These are phyloP conservation scores for Euura lappo DNA, from an alignment of 1,140 invertebrate species.

Conservation along the genomic window DNA sequence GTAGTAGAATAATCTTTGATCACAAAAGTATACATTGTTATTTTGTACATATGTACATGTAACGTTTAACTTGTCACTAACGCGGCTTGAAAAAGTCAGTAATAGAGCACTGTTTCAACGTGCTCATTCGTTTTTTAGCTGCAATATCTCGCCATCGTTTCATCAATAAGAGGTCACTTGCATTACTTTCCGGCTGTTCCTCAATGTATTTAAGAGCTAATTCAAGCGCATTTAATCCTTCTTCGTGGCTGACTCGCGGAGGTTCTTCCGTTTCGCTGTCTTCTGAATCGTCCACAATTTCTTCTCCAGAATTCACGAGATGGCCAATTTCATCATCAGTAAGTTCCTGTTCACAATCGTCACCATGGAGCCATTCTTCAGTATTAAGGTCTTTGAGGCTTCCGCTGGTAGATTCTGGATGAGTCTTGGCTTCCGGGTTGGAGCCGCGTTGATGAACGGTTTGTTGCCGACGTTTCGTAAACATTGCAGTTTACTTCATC, in stretches of 20 bases:
- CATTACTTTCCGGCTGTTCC: slow-evolving; percentile 29
- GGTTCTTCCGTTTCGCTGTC: slow-evolving; percentile 10
- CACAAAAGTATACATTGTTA: not conserved
- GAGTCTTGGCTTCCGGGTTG: too few relatives aligned
- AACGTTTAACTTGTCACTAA: not conserved
- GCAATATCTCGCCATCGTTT: slow-evolving; percentile 35
- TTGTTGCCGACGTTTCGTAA: too few relatives aligned
- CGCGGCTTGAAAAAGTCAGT: not conserved
- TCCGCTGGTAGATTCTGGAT: too few relatives aligned
- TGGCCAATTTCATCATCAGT: slow-evolving; percentile 28
- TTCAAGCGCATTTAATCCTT: slow-evolving; percentile 28
- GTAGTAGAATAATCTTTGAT: too few relatives aligned
- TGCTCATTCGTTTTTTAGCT: slow-evolving; percentile 30
- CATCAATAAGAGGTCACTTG: slow-evolving; percentile 28
- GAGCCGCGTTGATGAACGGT: too few relatives aligned
- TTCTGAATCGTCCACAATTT: not conserved
- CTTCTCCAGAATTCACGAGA: slow-evolving; percentile 22
- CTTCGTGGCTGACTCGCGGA: slow-evolving; percentile 9
- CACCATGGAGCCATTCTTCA: not conserved
- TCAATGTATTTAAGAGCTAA: slow-evolving; percentile 23
- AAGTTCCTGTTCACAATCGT: slow-evolving; percentile 23
- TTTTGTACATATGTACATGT: not conserved
- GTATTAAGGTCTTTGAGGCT: too few relatives aligned
- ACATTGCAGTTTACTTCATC: too few relatives aligned
- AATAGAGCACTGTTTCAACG: slow-evolving; percentile 21